Base-by-base conservation (phyloP, 92 coral and sea anemone genomes). In the Phymanthus crucifer region DNA sequence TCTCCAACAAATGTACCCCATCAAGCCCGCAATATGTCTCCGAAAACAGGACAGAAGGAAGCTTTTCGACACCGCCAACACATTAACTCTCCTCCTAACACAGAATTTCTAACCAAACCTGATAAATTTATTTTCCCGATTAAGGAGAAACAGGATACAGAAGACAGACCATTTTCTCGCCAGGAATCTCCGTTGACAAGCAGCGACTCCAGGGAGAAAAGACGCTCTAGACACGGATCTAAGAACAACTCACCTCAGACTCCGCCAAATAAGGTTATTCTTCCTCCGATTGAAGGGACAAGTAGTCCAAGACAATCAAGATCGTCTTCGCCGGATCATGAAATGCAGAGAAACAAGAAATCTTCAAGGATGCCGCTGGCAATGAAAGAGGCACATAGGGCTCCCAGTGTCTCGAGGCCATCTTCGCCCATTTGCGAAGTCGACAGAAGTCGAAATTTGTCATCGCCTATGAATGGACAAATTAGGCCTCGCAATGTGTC, bases 221-320 rank as follows among this genome's bases (percentile, higher is more conserved):
- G 1, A 61, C 68, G 18, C 13, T 61, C 34, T 8, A n/a, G 19
- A 26, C 24, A 71, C 21, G 32, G 23, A 6, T 26, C 52, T 16
- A 27, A 29, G 43, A 19, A 13, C 16, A 34, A 69, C 35, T 69
- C 73, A 33, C 73, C 73, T 32, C 26, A 38, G 19, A 34, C 73
- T 47, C 47, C 73, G 12, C 29, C 47, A 34, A 69, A 69, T 12
- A 69, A 38, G 73, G 19, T n/a, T 3, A 38, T 69, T 9, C 73
- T 69, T 69, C 73, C 73, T 3, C 73, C 73, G 35, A 69, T 69
- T 34, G 73, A 69, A 17, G 32, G 26, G 4, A 23, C 21, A 69
- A 26, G 3, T 4, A 69, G 45, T 29, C 73, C 73, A 69, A 34
- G 40, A 5, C 24, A 23, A 3, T 69, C 73, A 18, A 34, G 73